phyloP scores from a whole-genome alignment of 2,113 vertebrate genomes.

The Stegastes partitus region DNA sequence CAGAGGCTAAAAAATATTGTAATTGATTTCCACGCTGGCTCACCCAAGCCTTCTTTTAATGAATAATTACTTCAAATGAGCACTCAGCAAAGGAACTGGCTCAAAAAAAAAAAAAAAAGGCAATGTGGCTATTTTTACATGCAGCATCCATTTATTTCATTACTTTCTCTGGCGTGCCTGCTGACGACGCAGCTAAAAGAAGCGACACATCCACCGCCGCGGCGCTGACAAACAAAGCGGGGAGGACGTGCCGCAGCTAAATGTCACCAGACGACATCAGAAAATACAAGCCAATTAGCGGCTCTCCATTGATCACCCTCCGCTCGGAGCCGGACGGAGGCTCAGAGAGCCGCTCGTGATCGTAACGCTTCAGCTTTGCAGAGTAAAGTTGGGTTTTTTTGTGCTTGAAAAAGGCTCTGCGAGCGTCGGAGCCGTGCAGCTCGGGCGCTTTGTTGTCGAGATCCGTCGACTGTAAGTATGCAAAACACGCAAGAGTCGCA shows the following conservation, averaged over 20 bases:
- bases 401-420: constrained; percentile 21
- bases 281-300: constrained; percentile 67
- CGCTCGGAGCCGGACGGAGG: constrained; percentile 23
- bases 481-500: constrained; percentile 12
- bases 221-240: constrained; percentile 20
- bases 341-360: constrained; percentile 43
- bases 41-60: constrained; percentile 53
- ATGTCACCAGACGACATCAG: constrained; percentile 67
- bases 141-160: constrained; percentile 30
- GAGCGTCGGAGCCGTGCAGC: constrained; percentile 3
- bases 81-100: constrained; percentile 35
- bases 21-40: constrained; percentile 64
- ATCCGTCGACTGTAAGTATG: constrained; percentile 5
- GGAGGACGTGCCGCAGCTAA: constrained; percentile 43
- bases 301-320: constrained; percentile 63
- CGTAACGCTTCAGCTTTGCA: constrained; percentile 37
- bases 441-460: background rate
- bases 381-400: constrained; percentile 28
- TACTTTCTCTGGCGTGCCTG: constrained; percentile 11
- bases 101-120: constrained; percentile 26
- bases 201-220: constrained; percentile 35
- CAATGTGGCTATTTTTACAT: constrained; percentile 45
- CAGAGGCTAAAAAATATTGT: constrained; percentile 45
- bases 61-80: constrained; percentile 69
- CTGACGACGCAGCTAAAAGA: constrained; percentile 14